phyloP scores from a whole-genome alignment of 2,113 vertebrate genomes.

The Henicopernis longicauda region DNA sequence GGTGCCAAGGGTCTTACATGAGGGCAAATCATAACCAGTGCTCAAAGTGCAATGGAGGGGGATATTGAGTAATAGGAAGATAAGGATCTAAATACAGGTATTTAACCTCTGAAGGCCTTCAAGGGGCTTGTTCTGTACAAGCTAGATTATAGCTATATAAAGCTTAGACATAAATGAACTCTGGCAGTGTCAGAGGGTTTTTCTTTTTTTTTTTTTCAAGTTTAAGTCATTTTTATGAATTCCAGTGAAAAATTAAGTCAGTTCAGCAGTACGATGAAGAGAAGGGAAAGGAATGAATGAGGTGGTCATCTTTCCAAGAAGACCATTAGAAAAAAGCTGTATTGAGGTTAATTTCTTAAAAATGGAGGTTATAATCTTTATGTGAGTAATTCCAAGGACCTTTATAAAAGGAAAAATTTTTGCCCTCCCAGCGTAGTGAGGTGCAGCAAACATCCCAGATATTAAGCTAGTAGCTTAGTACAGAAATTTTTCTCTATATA shows the following conservation, averaged over 20 bases:
- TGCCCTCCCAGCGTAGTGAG: neutral
- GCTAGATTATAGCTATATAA: constrained; percentile 16
- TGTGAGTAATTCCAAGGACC: neutral
- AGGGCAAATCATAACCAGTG: constrained; percentile 45
- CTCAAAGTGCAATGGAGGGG: constrained; percentile 19
- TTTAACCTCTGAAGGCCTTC: constrained; percentile 35
- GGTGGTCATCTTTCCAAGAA: neutral
- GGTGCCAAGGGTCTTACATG: constrained; percentile 40
- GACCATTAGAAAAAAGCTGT: neutral
- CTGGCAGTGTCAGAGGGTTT: neutral
- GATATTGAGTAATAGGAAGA: constrained; percentile 29
- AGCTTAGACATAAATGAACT: constrained; percentile 39
- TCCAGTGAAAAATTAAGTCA: neutral
- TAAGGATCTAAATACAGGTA: constrained; percentile 48
- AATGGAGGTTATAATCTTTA: neutral
- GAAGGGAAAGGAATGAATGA: neutral
- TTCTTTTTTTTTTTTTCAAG: neutral
- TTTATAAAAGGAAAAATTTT: neutral
- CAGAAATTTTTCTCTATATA: neutral
- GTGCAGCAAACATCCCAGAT: neutral
- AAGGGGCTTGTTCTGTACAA: constrained; percentile 25
- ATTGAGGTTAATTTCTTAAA: constrained; percentile 12
- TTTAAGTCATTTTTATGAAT: neutral
- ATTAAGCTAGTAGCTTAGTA: neutral
- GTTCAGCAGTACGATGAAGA: neutral